phyloP scores from a whole-genome alignment of 2,797 vertebrate species.

The Pseudopleuronectes americanus region DNA sequence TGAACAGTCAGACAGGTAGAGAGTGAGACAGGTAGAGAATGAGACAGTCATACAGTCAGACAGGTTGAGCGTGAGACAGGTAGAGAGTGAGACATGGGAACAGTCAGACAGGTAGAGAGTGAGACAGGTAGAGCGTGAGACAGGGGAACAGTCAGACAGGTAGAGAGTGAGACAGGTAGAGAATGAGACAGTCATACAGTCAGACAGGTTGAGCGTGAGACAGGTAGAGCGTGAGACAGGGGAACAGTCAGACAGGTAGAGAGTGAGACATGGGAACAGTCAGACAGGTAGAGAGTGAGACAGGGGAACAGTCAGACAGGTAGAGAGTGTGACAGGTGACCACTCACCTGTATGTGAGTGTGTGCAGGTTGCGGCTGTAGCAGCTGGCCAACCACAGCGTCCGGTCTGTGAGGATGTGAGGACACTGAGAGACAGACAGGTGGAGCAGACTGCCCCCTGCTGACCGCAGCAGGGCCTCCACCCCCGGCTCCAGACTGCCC shows the following conservation, averaged over 20 bases:
- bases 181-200: rapidly evolving
- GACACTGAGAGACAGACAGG: conserved; percentile 90
- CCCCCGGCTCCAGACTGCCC: conserved; percentile 89
- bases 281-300: neutral
- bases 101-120: too few relatives aligned
- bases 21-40: rapidly evolving
- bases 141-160: rapidly evolving
- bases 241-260: neutral
- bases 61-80: neutral
- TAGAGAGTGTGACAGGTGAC: conserved; percentile 28
- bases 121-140: neutral
- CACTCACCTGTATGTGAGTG: conserved; percentile 87
- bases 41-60: neutral
- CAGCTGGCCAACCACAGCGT: conserved; percentile 95
- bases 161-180: neutral
- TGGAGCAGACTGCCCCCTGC: conserved; percentile 90
- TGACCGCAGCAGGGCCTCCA: conserved; percentile 91
- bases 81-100: neutral
- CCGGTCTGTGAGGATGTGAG: conserved; percentile 92
- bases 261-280: neutral
- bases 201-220: neutral
- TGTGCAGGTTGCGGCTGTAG: conserved; percentile 90
- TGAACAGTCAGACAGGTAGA: neutral
- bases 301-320: neutral
- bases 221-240: neutral